phyloP scores from a whole-genome alignment of 23 tunicate genomes.

The Styela clava region DNA sequence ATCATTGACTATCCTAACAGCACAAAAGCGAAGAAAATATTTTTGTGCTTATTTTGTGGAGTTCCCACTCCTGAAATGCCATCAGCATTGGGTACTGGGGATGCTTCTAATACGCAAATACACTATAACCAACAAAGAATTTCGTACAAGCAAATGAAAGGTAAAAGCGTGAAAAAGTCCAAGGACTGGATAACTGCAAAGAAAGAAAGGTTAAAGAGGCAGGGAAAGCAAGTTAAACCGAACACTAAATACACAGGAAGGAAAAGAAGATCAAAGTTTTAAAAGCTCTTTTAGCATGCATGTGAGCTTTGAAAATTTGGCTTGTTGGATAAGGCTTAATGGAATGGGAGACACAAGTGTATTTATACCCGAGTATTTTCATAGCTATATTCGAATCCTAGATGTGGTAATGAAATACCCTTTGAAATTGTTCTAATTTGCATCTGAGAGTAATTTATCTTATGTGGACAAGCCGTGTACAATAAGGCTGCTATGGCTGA shows the following conservation, averaged over 20 bases:
- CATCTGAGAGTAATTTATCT: too few relatives aligned
- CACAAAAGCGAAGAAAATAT: conserved; percentile 96
- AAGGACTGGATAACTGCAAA: conserved; percentile 63
- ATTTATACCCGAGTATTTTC: too few relatives aligned
- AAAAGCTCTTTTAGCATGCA: neutral
- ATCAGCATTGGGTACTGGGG: conserved; percentile 47
- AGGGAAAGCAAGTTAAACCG: conserved; percentile 54
- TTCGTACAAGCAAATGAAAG: conserved; percentile 3
- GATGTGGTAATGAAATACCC: too few relatives aligned
- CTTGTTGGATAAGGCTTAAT: too few relatives aligned
- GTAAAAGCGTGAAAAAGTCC: conserved; percentile 20
- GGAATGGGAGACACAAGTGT: too few relatives aligned
- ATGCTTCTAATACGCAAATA: conserved; percentile 19
- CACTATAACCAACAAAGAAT: conserved; percentile 12
- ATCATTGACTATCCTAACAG: conserved; percentile 96
- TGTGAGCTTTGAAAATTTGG: too few relatives aligned
- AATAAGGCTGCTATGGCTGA: too few relatives aligned
- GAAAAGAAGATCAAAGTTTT: conserved; percentile 75
- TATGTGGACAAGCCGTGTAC: too few relatives aligned
- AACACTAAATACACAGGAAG: conserved; percentile 96
- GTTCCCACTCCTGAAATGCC: conserved; percentile 48
- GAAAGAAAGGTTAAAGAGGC: conserved; percentile 75
- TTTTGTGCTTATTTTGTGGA: conserved; percentile 96
- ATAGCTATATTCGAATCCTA: too few relatives aligned
- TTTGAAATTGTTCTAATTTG: too few relatives aligned